These are phyloP conservation scores for Anseranas semipalmata DNA, from an alignment of 2,113 vertebrate genomes.

Conservation along the genomic window DNA sequence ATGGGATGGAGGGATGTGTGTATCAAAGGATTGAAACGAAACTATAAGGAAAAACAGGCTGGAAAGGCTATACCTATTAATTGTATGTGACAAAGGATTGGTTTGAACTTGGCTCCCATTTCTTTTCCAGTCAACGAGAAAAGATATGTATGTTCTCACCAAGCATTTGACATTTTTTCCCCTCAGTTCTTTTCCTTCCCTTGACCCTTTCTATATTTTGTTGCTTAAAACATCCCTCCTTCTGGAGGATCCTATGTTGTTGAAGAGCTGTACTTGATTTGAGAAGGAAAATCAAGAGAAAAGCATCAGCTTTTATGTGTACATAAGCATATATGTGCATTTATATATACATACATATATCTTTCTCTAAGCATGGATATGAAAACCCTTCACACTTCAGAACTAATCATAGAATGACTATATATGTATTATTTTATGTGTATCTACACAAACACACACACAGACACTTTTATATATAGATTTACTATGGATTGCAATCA, in stretches of 20 bases:
- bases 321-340: fast-evolving
- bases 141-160: neutral
- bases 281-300: neutral
- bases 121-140: neutral
- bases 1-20: neutral
- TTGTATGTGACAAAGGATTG: neutral
- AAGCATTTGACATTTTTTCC: neutral
- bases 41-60: neutral
- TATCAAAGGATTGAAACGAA: neutral
- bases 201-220: neutral
- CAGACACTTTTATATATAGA: neutral
- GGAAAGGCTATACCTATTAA: neutral
- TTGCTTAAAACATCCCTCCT: neutral
- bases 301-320: neutral
- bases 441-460: neutral
- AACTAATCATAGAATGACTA: neutral
- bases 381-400: neutral
- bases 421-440: neutral
- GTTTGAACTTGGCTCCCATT: neutral
- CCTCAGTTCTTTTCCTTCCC: neutral
- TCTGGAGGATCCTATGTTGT: neutral
- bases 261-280: neutral
- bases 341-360: neutral
- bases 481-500: neutral
- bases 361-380: neutral